Base-by-base conservation (phyloP, 1,140 invertebrate genomes). In the Hypothenemus hampei region DNA sequence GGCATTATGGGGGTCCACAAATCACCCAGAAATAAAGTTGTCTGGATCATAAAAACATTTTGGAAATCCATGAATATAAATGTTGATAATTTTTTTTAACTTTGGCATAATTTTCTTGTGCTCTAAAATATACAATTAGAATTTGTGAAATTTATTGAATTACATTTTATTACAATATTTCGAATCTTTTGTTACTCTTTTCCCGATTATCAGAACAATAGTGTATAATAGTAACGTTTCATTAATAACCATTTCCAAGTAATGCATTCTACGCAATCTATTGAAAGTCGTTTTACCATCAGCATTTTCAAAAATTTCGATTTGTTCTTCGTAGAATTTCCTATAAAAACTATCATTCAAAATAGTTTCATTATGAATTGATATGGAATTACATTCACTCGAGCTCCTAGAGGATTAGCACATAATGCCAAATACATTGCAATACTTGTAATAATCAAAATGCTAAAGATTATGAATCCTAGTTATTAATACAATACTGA, bases 231-330 rank as follows among this genome's bases (percentile, higher is more conserved):
- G 64, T 2, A 83, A 64, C 2, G 74, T 62, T 71, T 84, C 81
- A 59, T 82, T 86, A 13, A 86, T 76, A 20, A 79, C 80, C 56
- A 76, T 75, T 57, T 85, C 83, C 4, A 84, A 66, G 67, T 83
- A 84, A 16, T 74, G 75, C 62, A 85, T 68, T 53, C 78, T 67
- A 31, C 53, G 39, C 74, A 78, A 16, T 79, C 63, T 60, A 78
- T 82, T 20, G 23, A 53, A 61, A 11, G 55, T 39, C 3, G 37
- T 15, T 15, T n/a, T n/a, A n/a, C n/a, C n/a, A n/a, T n/a, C n/a
- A n/a, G n/a, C n/a, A n/a, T n/a, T n/a, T 10, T 23, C 21, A 22
- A 43, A 41, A 10, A 52, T 52, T 13, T 26, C 13, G 11, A 10
- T 52, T 41, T 52, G 49, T 22, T 52, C 49, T 26, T 52, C 37